phyloP scores from a whole-genome alignment of 2,888 invertebrate species.

The Tethea ocularis region DNA sequence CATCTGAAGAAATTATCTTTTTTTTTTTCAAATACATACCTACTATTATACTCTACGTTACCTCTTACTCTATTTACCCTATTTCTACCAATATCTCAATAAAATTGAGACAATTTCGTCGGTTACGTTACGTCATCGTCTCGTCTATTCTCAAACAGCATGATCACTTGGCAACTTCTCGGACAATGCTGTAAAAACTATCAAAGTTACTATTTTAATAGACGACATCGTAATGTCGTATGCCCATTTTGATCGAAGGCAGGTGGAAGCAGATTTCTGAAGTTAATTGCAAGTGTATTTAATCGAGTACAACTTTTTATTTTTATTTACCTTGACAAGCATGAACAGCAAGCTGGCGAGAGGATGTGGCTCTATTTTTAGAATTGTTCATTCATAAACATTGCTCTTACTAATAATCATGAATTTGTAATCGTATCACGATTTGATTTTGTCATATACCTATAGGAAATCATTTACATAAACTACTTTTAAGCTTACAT shows the following conservation, averaged over 20 bases:
- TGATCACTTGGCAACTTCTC: background rate
- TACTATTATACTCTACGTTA: no score
- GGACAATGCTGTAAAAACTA: conserved; percentile 29
- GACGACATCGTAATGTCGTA: conserved; percentile 41
- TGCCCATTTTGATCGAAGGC: conserved; percentile 42
- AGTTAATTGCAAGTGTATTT: conserved; percentile 34
- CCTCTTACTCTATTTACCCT: no score
- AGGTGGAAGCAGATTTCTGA: conserved; percentile 53
- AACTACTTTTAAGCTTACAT: no score
- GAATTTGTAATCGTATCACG: no score
- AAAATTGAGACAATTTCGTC: no score
- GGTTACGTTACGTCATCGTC: background rate
- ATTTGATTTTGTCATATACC: no score
- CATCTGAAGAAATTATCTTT: no score
- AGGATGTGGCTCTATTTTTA: conserved; percentile 16
- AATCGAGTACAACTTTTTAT: conserved; percentile 14
- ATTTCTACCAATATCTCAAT: no score
- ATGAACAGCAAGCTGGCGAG: background rate
- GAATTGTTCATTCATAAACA: conserved; percentile 7
- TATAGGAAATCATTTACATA: no score
- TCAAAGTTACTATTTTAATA: conserved; percentile 41
- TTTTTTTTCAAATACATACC: no score
- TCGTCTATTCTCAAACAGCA: background rate
- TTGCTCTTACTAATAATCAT: background rate
- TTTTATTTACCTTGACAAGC: conserved; percentile 18